Percentiles rank a stretch among this genome's conserved stretches.
phyloP scores from a whole-genome alignment of 1,140 invertebrate genomes.

The Meloidogyne hapla region DNA sequence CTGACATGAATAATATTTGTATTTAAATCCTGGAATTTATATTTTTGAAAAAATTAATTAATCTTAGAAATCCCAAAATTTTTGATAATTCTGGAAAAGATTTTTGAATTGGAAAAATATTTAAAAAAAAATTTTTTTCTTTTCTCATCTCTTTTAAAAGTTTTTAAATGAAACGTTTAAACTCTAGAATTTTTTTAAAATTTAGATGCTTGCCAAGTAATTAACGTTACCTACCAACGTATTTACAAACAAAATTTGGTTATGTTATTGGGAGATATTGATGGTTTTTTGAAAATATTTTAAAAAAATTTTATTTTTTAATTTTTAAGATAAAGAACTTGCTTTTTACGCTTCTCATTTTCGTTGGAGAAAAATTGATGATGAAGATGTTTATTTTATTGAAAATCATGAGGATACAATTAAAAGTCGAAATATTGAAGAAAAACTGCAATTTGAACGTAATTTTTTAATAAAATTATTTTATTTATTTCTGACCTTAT shows the following conservation, averaged over 20 bases:
- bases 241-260: constrained; percentile 80
- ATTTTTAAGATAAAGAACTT: constrained; percentile 30
- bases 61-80: too few species aligned
- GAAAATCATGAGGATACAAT: constrained; percentile 54
- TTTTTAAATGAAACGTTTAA: too few species aligned
- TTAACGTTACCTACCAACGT: constrained; percentile 91
- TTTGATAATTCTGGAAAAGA: too few species aligned
- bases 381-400: constrained; percentile 46
- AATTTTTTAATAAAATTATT: constrained; percentile 23
- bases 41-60: too few species aligned
- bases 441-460: constrained; percentile 51
- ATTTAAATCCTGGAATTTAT: too few species aligned
- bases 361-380: constrained; percentile 40
- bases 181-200: background rate
- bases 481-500: too few species aligned
- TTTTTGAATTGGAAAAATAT: too few species aligned
- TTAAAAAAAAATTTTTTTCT: too few species aligned
- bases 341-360: constrained; percentile 37
- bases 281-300: constrained; percentile 51
- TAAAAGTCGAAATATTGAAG: constrained; percentile 57
- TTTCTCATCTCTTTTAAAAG: too few species aligned
- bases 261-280: constrained; percentile 79
- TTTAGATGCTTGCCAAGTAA: constrained; percentile 86
- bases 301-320: background rate
- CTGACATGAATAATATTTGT: too few species aligned